phyloP scores from a whole-genome alignment of 2,797 vertebrate genomes.

The Tauraco hartlaubi region DNA sequence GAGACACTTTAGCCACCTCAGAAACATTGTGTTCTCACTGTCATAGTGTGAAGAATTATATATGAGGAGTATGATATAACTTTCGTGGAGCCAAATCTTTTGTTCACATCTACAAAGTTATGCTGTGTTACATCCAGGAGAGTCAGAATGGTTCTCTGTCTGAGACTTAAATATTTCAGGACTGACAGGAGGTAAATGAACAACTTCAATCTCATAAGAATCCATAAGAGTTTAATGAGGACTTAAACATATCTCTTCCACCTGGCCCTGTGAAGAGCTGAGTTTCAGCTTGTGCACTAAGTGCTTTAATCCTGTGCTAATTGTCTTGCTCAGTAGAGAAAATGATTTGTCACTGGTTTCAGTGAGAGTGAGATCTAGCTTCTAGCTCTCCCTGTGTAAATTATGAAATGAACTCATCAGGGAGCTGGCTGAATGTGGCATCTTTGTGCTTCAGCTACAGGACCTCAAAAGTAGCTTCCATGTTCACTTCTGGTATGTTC shows the following conservation, averaged over 20 bases:
- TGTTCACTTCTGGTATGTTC: neutral
- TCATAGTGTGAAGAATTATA: neutral
- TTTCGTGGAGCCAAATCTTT: neutral
- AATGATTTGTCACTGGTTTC: neutral
- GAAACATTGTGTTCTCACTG: neutral
- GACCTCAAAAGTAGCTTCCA: neutral
- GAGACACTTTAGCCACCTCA: neutral
- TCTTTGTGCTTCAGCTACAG: neutral
- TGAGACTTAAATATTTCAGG: neutral
- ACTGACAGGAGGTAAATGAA: neutral
- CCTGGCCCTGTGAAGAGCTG: neutral
- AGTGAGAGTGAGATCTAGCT: neutral
- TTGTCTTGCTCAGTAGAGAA: neutral
- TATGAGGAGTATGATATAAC: neutral
- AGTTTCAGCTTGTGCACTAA: neutral
- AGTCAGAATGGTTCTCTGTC: neutral
- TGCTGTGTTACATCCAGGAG: neutral
- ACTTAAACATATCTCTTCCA: neutral
- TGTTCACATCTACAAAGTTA: neutral
- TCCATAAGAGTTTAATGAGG: neutral
- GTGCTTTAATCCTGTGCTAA: neutral
- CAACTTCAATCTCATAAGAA: neutral
- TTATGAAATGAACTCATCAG: neutral
- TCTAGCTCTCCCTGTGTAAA: neutral
- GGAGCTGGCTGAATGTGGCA: neutral